Evolutionary conservation across 2,113 vertebrate species (phyloP), one percentile per base, ranked within the genome.

Genomic region (Genyomyrus donnyi): DNA sequence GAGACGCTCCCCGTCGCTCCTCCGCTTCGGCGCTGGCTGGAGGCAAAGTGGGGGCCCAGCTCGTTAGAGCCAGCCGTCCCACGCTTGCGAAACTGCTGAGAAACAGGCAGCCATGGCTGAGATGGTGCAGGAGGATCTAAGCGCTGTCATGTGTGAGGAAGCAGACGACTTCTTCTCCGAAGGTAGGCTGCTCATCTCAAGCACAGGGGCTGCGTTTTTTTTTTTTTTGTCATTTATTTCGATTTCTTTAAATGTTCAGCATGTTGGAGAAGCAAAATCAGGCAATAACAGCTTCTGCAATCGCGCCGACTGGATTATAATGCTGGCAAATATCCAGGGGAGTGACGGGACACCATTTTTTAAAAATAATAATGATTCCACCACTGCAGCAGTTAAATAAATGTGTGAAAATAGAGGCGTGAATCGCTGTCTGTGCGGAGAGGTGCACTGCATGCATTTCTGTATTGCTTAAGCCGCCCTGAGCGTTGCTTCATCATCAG

Each of bases 111-210:
- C 94, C 52, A 86, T 94, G 93, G 90, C 91, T 48, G 91, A 94
- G 90, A 93, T 94, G 89, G 90, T 90, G 1, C 93, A 94, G 91
- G 93, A 94, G 89, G 93, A 96, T 93, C 91, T 95, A 89, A 93
- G 94, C 84, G 94, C 94, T 90, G 87, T 93, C 91, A 94, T 96
- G 93, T 94, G 88, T 0, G 95, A 96, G 85, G 96, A 96, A 93
- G 94, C 94, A 0, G 95, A 96, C 92, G 95, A 96, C 5, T 92
- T 95, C 92, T 96, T 96, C 93, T 94, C 88, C 87, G 93, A 95
- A 66, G 96, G 96, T 96, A 96, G 92, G 90, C 84, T 92, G 90
- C 21, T 3, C 46, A 88, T 35, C 48, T 27, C 45, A 1, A 50
- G 45, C 74, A 80, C 31, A 77, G 85, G 90, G 88, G 89, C 31